Evolutionary conservation across 2,797 vertebrate species (phyloP).

Genomic region (Gymnodraco acuticeps): DNA sequence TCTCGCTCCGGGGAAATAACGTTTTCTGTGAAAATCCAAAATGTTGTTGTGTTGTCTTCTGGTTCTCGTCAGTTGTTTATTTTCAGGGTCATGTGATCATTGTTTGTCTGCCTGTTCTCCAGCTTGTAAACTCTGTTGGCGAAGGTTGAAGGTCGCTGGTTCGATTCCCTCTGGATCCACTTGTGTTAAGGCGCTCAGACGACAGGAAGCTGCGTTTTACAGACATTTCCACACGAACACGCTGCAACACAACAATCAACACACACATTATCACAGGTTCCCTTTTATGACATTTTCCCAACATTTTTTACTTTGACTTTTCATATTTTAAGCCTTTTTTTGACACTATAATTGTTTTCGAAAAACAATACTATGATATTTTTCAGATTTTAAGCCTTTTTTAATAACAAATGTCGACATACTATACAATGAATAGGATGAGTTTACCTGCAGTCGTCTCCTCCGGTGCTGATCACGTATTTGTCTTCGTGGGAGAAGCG

Average conservation of each 20-base stretch:
- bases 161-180: slow-evolving; percentile 51
- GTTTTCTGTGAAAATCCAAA: neutral
- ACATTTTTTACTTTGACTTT: no score
- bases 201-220: slow-evolving; percentile 53
- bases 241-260: slow-evolving; percentile 68
- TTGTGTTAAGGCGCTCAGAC: slow-evolving; percentile 55
- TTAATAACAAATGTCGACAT: no score
- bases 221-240: slow-evolving; percentile 91
- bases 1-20: neutral
- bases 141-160: slow-evolving; percentile 6
- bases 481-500: slow-evolving; percentile 95
- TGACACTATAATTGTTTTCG: no score
- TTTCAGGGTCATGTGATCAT: slow-evolving; percentile 4
- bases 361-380: no score
- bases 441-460: slow-evolving; percentile 92
- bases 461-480: slow-evolving; percentile 93
- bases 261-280: neutral
- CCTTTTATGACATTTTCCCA: no score
- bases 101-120: neutral
- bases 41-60: neutral
- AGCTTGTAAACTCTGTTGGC: neutral
- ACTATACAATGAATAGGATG: no score
- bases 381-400: no score
- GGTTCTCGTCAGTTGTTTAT: neutral
- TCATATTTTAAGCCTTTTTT: no score